Percentiles rank a stretch among this genome's conserved stretches.
Evolutionary conservation across 2,113 vertebrate genomes (phyloP).

Genomic region (Rhinichthys klamathensis): DNA sequence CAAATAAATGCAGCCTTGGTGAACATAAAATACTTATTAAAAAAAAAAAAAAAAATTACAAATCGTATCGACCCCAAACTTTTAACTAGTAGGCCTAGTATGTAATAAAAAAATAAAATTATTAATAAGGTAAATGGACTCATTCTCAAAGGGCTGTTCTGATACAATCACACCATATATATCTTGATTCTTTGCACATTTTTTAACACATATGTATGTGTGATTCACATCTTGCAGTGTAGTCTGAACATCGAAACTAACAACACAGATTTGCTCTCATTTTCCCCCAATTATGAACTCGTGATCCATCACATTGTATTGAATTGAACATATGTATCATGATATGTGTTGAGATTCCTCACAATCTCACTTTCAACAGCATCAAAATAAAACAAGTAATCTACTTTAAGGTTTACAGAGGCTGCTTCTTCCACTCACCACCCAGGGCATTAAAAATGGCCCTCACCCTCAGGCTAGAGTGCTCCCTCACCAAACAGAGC

Average conservation of each 20-base stretch:
- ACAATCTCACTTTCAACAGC: neutral
- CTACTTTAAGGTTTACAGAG: neutral
- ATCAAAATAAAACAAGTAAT: neutral
- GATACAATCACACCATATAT: too few species aligned
- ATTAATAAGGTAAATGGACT: too few species aligned
- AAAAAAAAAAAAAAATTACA: too few species aligned
- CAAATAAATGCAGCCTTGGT: too few species aligned
- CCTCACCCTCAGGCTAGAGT: conserved; percentile 24
- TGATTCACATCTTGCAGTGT: neutral
- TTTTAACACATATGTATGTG: too few species aligned
- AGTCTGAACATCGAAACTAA: neutral
- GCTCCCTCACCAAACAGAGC: conserved; percentile 33
- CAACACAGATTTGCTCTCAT: neutral
- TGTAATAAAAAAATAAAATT: too few species aligned
- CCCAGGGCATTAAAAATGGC: conserved; percentile 10
- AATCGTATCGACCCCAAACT: too few species aligned
- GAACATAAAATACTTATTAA: too few species aligned
- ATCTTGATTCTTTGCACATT: too few species aligned
- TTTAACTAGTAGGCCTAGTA: too few species aligned
- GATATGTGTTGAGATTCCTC: neutral
- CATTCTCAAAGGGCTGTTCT: too few species aligned
- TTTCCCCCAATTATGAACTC: too few species aligned
- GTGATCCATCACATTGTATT: neutral
- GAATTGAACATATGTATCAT: neutral
- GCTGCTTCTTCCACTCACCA: neutral